These are phyloP conservation scores for Tragelaphus buxtoni DNA, from an alignment of 2,113 vertebrate species.

Conservation along the genomic window DNA sequence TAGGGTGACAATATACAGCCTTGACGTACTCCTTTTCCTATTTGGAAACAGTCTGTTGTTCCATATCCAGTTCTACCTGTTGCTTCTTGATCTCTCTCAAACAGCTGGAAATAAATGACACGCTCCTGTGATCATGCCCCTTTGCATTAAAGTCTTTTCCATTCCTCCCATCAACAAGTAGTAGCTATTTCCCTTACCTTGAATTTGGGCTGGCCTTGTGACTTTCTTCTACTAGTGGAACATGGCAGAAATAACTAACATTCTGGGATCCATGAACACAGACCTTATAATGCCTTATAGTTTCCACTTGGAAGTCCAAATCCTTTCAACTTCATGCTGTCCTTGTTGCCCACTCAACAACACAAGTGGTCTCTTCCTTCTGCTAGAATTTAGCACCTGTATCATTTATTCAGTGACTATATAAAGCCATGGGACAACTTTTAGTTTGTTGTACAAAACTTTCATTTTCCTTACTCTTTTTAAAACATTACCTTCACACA, in stretches of 20 bases:
- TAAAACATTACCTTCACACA: background rate
- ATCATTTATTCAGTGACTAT: background rate
- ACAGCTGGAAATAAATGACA: background rate
- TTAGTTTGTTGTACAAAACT: background rate
- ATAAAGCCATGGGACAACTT: background rate
- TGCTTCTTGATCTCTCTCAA: background rate
- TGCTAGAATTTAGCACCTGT: background rate
- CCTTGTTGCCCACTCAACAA: background rate
- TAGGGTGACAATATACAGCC: too few relatives aligned
- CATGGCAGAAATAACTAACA: background rate
- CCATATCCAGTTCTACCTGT: too few relatives aligned
- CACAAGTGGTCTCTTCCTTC: background rate
- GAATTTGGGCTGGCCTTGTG: background rate
- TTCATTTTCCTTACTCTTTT: background rate
- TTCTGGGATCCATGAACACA: background rate
- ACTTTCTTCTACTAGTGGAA: background rate
- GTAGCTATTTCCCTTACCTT: background rate
- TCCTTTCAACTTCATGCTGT: background rate
- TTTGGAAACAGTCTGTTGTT: too few relatives aligned
- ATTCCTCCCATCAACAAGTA: background rate
- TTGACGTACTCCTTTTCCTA: too few relatives aligned
- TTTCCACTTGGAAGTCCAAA: background rate
- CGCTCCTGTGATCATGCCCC: rapidly evolving
- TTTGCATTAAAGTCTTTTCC: background rate
- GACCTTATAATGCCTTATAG: background rate